Conservation (phyloP, 2,888 invertebrate species). For the Drosophila bunnanda region DNA sequence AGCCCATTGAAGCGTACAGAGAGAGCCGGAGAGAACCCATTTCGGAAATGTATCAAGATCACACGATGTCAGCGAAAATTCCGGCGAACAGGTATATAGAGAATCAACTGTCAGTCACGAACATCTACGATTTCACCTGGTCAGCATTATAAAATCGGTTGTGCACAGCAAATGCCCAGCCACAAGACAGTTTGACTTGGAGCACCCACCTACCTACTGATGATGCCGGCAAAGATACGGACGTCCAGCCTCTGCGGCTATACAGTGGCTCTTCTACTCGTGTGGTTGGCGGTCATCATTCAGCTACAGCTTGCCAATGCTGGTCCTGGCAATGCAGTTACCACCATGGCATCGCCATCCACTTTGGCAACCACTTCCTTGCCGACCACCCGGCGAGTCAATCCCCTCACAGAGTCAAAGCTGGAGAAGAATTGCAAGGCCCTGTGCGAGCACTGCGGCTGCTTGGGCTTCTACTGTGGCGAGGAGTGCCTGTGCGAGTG, state of each 20-base stretch:
- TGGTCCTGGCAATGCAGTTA: conserved; percentile 1
- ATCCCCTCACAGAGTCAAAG: conserved; percentile 74
- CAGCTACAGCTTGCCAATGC: conserved; percentile 37
- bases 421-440: conserved; percentile 80
- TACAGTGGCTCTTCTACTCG: conserved; percentile 20
- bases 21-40: conserved; percentile 53
- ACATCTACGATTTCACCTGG: conserved; percentile 71
- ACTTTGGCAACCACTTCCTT: conserved; percentile 19
- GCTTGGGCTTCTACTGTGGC: conserved; percentile 84
- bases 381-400: conserved; percentile 20
- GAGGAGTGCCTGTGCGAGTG: conserved; percentile 85
- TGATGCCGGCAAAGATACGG: conserved; percentile 32
- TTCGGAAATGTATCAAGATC: conserved; percentile 75
- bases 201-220: conserved; percentile 20
- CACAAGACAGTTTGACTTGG: conserved; percentile 48
- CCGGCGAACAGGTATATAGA: conserved; percentile 62
- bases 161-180: conserved; percentile 36
- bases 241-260: conserved; percentile 14
- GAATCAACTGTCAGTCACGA: conserved; percentile 74
- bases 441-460: conserved; percentile 83
- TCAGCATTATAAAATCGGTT: conserved; percentile 68
- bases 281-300: conserved; percentile 31
- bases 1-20: conserved; percentile 27
- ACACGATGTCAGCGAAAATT: conserved; percentile 71
- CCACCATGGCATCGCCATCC: background rate